Base-by-base conservation (phyloP, 2,113 vertebrate genomes). In the Brachirus orientalis region DNA sequence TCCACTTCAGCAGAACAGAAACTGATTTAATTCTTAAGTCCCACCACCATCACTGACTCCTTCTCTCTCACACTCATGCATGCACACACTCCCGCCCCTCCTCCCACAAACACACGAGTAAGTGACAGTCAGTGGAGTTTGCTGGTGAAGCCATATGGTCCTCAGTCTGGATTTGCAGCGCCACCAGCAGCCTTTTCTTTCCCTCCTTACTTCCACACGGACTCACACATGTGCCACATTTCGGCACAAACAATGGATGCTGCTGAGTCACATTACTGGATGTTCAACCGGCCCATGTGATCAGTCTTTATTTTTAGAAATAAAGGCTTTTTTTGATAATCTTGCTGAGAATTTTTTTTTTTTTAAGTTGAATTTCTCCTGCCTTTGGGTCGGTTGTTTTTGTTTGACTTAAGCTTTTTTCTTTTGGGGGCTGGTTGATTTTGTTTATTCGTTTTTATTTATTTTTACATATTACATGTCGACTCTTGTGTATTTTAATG, bases 61-160 rank as follows among this genome's bases (percentile, higher is more conserved):
- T 51, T 44, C 52, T 36, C 16, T 8, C 13, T 2, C 33, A 37
- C 37, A 48, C 64, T 63, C 12, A 47, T 44, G 28, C 35, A 41
- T 53, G 45, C 10, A 46, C 58, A 37, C 14, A 4, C 65, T n/a
- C 48, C 50, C 7, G 22, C 33, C 58, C 77, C 70, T 62, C 67
- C 58, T 58, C 53, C 71, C 73, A 41, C 48, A 53, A 58, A 35
- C 59, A 61, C 56, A 63, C 1, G 57, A 84, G 52, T 56, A 35
- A 77, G 77, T 75, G 80, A 67, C 64, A 73, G 63, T 78, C 70
- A 40, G 51, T 79, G 44, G 72, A 54, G 69, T 82, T 81, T 83
- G 69, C 79, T 44, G 79, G 61, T 82, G 61, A 75, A 72, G 73
- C 91, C 91, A 92, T 92, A 90, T 93, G 92, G 54, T 35, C 75